Evolutionary conservation across 1,140 invertebrate species (phyloP), one percentile per base, ranked within the genome.

Genomic region (Drosophila kohkoa): DNA sequence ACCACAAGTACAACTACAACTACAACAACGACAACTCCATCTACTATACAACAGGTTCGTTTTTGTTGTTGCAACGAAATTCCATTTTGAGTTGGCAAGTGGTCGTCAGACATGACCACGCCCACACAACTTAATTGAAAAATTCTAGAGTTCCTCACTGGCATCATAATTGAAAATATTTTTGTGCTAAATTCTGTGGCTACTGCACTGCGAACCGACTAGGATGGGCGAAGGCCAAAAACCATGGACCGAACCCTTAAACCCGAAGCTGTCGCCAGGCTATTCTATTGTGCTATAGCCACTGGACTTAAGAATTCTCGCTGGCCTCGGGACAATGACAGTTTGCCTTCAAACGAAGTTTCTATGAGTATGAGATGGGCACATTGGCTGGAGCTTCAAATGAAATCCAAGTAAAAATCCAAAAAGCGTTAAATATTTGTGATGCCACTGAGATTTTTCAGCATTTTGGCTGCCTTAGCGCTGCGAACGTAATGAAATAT

Each of bases 161-260:
- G 69, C 79, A 87, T 87, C 83, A 87, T 87, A 87, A 87, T 87
- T 87, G 82, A 88, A 87, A 87, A 87, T 87, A 87, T 87, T 87
- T 88, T 80, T 82, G 82, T 82, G 75, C 68, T 77, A 65, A 77
- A 76, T 79, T 79, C 69, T 77, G 75, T 77, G 74, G 79, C 68
- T 74, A 72, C 45, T 64, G 46, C 54, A 57, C 32, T 52, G 6
- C 30, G 46, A 48, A 46, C 10, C n/a, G 62, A 25, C 52, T 48
- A 16, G 20, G 8, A 13, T 25, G 20, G 28, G 48, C 41, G 25
- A 49, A 32, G 55, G 45, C 64, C 28, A 32, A 41, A 41, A 25
- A 41, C 30, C 51, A 62, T 52, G 63, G 20, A 7, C 20, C 16
- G 20, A 51, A 65, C 25, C 38, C 46, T 41, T 43, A 79, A 63